Conservation (phyloP, 2,113 vertebrate genomes). For the Clarias gariepinus region DNA sequence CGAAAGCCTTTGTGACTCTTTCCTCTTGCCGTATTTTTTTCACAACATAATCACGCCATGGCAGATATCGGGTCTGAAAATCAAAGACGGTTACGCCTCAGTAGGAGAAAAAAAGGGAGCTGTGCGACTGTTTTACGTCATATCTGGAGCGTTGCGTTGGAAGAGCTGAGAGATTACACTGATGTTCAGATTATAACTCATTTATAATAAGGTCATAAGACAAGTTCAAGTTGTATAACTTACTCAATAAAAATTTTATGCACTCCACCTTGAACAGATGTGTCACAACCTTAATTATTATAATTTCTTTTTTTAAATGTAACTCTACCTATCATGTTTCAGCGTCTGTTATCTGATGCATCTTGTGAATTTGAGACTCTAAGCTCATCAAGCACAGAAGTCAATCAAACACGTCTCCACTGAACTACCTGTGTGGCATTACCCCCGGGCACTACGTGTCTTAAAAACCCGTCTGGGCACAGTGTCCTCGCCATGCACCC, state of each 20-base stretch:
- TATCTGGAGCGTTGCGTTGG: not conserved
- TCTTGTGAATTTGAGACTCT: not conserved
- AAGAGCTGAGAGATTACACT: constrained; percentile 3
- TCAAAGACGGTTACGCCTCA: constrained; percentile 31
- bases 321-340: not conserved
- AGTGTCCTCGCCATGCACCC: not conserved
- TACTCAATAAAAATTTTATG: not conserved
- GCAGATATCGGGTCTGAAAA: constrained; percentile 16
- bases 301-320: not conserved
- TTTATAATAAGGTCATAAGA: not conserved
- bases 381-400: not conserved
- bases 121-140: constrained; percentile 29
- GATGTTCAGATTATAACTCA: not conserved
- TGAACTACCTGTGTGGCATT: constrained; percentile 3
- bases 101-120: constrained; percentile 10
- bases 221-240: not conserved
- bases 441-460: not conserved
- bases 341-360: not conserved
- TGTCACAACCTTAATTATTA: not conserved
- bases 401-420: constrained; percentile 8
- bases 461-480: not conserved
- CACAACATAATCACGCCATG: constrained; percentile 26
- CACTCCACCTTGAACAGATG: not conserved
- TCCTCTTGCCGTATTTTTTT: constrained; percentile 1
- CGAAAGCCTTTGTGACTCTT: constrained; percentile 30